Evolutionary conservation across 2,797 vertebrate species (phyloP), one percentile per base, ranked within the genome.

Genomic region (Pterois miles): DNA sequence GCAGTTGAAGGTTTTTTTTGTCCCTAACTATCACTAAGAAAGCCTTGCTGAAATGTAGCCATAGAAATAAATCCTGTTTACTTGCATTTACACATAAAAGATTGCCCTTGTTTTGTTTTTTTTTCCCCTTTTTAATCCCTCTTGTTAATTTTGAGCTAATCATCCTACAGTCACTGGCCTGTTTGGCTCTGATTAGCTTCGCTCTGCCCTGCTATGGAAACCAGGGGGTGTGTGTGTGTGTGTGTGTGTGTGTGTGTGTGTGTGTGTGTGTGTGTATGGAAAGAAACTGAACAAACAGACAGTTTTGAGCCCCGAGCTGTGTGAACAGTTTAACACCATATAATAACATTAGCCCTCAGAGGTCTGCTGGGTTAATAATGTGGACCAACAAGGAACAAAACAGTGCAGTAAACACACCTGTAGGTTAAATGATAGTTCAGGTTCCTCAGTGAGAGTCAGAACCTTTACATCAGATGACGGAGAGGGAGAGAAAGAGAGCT

Each of bases 271-370:
- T 33, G 11, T 63, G 46, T 46, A 70, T 78, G 80, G 90, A 57
- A 20, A 65, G 60, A 85, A 88, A 65, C 80, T 88, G 87, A 69
- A 59, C 6, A 65, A 48, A 31, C 25, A 25, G 67, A 60, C 20
- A 14, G 58, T 85, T 76, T 76, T 90, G 65, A 81, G 72, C 78
- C 76, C 63, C 50, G 53, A 67, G 63, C 71, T 56, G 54, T 57
- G 58, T n/a, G 12, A 53, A 64, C 52, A 33, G 52, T 74, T 74
- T 65, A 78, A 70, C 46, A 54, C 60, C 56, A 70, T 34, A 18
- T 85, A 84, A 91, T 65, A n/a, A 33, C 36, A 78, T 90, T 81
- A 89, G 77, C 74, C 29, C 4, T 2, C 60, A 77, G 27, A 54
- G 63, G 81, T 77, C 76, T 77, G 87, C 43, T 57, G 64, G 22